Percentiles rank a stretch among this genome's conserved stretches.
These are phyloP conservation scores for Aproaerema taeniolella DNA, from an alignment of 2,888 invertebrate genomes.

Conservation along the genomic window DNA sequence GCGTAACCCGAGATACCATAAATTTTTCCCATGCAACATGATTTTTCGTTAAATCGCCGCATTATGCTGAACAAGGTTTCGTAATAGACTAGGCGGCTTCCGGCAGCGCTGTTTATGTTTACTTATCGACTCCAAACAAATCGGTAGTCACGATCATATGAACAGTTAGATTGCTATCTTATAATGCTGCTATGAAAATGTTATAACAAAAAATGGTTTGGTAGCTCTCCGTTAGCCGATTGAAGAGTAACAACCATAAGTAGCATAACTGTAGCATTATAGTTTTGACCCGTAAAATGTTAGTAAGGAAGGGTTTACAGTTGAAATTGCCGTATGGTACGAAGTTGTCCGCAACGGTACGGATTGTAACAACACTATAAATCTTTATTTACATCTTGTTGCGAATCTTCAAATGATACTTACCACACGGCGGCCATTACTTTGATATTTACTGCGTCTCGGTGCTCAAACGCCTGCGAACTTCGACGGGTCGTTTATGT, in stretches of 20 bases:
- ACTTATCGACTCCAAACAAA: constrained; percentile 53
- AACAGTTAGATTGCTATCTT: constrained; percentile 39
- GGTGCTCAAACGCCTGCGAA: constrained; percentile 41
- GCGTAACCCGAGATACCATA: constrained; percentile 39
- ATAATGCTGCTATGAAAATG: constrained; percentile 6
- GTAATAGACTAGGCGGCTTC: constrained; percentile 29
- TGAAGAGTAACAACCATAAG: constrained; percentile 4
- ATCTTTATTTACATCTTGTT: constrained; percentile 43
- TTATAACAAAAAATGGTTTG: constrained; percentile 15
- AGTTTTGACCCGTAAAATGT: constrained; percentile 11
- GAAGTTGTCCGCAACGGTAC: neutral
- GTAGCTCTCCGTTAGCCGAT: constrained; percentile 10
- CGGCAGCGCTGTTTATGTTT: constrained; percentile 39
- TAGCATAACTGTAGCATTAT: constrained; percentile 13
- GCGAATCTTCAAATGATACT: constrained; percentile 33
- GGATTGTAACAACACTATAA: constrained; percentile 30
- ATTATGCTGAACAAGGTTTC: constrained; percentile 35
- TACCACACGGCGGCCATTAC: constrained; percentile 38
- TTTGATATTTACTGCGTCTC: constrained; percentile 53
- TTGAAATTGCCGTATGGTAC: neutral
- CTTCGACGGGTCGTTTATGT: constrained; percentile 51
- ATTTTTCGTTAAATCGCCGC: constrained; percentile 46
- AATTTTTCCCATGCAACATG: constrained; percentile 50
- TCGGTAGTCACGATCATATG: constrained; percentile 51
- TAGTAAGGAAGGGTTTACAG: neutral